Evolutionary conservation across 2,797 vertebrate genomes (phyloP), one percentile per base, ranked within the genome.

Genomic region (Sebastes taczanowskii): DNA sequence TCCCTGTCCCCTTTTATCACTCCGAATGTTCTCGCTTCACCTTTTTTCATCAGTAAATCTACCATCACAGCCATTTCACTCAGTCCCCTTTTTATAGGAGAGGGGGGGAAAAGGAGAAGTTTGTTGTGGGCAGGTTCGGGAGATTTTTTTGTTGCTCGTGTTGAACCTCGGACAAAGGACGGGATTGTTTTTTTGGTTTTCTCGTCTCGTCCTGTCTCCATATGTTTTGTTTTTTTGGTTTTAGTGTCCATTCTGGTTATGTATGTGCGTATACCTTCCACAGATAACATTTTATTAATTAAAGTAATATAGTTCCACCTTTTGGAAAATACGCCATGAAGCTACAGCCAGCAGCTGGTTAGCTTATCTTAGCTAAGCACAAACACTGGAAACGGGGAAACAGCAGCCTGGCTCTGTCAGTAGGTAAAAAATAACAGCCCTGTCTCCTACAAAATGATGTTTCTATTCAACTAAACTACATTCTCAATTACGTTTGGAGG

Each of bases 1-100:
- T 89, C 87, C 92, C 95, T 95, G 95, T 96, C 95, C 94, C 94
- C 95, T 96, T 96, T 96, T 94, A 96, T 96, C 95, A 95, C 93
- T 91, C 92, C 87, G 69, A 91, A 88, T 93, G 94, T 93, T 92
- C 94, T 87, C 86, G 88, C 89, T 93, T 94, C 91, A 93, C 91
- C 91, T 93, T 92, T 93, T 92, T 92, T 92, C 90, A 92, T 91
- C 86, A 87, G 86, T 91, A 93, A 95, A 94, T 92, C 93, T 90
- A 78, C 90, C 91, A 91, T 94, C 91, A 93, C 92, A 89, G 88
- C 81, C 89, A 49, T 83, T 91, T 90, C 88, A 85, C 88, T 90
- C 87, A 23, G 74, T 91, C 84, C 27, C 59, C 60, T 81, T 79
- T 91, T 76, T 87, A 35, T 14, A 34, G 35, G 42, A 62, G 77